Conservation (phyloP, 2,113 vertebrate species). For the Caranx ignobilis region DNA sequence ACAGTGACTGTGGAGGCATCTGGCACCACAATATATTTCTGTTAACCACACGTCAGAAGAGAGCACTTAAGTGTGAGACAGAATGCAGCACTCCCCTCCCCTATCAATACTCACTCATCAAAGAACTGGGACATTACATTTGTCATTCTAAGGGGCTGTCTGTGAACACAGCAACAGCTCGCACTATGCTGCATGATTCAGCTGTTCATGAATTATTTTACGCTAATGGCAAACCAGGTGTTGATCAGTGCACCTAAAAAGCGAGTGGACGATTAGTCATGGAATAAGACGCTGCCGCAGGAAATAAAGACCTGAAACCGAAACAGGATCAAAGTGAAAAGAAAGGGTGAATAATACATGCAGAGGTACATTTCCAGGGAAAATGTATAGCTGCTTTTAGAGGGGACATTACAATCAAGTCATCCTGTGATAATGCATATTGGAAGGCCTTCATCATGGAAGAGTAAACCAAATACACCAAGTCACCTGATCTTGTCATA, state of each 20-base stretch:
- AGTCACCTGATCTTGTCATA: background rate
- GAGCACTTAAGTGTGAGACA: background rate
- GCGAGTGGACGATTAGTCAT: background rate
- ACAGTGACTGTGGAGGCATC: background rate
- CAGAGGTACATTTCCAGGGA: background rate
- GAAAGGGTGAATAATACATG: background rate
- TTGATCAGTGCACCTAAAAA: background rate
- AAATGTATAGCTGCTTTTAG: background rate
- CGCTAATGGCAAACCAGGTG: background rate
- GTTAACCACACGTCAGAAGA: background rate
- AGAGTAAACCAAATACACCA: background rate
- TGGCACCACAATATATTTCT: slow-evolving; percentile 1
- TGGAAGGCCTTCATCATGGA: background rate
- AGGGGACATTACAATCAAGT: background rate
- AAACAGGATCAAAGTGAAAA: background rate
- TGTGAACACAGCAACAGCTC: slow-evolving; percentile 6
- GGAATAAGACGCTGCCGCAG: background rate
- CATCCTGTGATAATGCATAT: background rate
- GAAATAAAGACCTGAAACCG: background rate
- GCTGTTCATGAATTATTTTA: background rate
- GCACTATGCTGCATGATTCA: background rate
- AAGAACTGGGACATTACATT: slow-evolving; percentile 19
- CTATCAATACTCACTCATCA: background rate
- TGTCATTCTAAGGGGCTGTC: slow-evolving; percentile 12
- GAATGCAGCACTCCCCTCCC: background rate